phyloP scores from a whole-genome alignment of 23 tunicate species.

The Halocynthia aurantium region DNA sequence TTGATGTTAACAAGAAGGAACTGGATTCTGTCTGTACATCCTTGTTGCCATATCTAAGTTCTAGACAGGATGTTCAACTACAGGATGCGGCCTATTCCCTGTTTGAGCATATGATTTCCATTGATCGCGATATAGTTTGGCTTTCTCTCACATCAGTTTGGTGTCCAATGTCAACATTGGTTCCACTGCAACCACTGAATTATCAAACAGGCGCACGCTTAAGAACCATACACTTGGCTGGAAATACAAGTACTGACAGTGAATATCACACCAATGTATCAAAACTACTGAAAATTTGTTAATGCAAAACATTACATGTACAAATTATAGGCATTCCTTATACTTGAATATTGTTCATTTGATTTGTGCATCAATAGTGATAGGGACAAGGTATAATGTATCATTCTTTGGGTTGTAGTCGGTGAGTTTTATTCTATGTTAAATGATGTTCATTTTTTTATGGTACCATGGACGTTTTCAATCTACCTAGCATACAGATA shows the following conservation, averaged over 20 bases:
- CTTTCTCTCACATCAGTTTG: constrained; percentile 2
- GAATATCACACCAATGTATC: not conserved
- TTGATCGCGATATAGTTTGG: constrained; percentile 20
- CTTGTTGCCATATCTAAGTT: not conserved
- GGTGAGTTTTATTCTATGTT: too few relatives aligned
- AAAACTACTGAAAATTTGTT: constrained; percentile 4
- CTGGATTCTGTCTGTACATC: not conserved
- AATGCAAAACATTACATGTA: not conserved
- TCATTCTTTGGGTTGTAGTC: too few relatives aligned
- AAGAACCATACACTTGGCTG: not conserved
- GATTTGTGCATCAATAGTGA: too few relatives aligned
- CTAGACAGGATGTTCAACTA: constrained; percentile 5
- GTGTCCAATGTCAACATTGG: constrained; percentile 4
- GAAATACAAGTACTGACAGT: not conserved
- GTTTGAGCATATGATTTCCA: not conserved
- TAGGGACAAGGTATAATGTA: too few relatives aligned
- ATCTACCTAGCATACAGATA: too few relatives aligned
- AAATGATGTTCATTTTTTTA: too few relatives aligned
- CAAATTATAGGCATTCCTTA: too few relatives aligned
- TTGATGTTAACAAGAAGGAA: constrained; percentile 12
- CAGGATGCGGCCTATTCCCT: constrained; percentile 1
- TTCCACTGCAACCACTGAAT: not conserved
- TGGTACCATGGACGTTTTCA: too few relatives aligned
- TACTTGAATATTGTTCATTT: too few relatives aligned
- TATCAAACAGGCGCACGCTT: not conserved